Base-by-base conservation (phyloP, 2,797 vertebrate species). In the Valencia hispanica region DNA sequence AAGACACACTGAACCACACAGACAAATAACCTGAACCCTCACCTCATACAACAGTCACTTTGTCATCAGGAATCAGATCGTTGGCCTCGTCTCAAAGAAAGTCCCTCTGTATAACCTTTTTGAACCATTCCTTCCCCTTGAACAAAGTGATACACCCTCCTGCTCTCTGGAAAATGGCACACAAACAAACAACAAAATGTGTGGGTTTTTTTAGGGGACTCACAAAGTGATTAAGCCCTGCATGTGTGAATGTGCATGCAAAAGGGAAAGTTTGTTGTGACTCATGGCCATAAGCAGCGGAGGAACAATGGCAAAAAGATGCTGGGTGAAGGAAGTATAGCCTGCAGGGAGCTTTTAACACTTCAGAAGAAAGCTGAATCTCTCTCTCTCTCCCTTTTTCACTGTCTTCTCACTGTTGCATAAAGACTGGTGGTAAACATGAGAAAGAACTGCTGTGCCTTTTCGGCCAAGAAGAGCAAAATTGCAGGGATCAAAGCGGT, bases 121-220 rank as follows among this genome's bases (percentile, higher is more conserved):
- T 97, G 93, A 98, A 98, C 96, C 97, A 97, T 93, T 97, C 97
- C 89, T 97, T 97, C 72, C 96, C 97, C n/a, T 93, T 97, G 97
- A 74, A 98, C 96, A 79, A 97, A 97, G 41, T 96, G 95, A 89
- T 97, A 97, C 0, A 96, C 96, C 83, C 96, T 94, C 89, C 96
- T 96, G 91, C 97, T 97, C 95, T 97, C 97, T 97, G 92, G 36
- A 75, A 78, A 77, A 79, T 73, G 61, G 77, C 73, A 79, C 72
- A 69, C 17, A 72, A 39, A 70, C 68, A 83, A 83, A 89, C 88
- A 87, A 76, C 73, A 69, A 73, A 76, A 87, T 71, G 63, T 81
- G 50, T 45, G 8, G 77, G 88, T 80, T 86, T 50, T 79, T 75
- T 68, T 74, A 79, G 74, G 70, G 77, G 78, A 82, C 87, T 83